Evolutionary conservation across 2,797 vertebrate species (phyloP).

Genomic region (Orientallactaga sibirica): DNA sequence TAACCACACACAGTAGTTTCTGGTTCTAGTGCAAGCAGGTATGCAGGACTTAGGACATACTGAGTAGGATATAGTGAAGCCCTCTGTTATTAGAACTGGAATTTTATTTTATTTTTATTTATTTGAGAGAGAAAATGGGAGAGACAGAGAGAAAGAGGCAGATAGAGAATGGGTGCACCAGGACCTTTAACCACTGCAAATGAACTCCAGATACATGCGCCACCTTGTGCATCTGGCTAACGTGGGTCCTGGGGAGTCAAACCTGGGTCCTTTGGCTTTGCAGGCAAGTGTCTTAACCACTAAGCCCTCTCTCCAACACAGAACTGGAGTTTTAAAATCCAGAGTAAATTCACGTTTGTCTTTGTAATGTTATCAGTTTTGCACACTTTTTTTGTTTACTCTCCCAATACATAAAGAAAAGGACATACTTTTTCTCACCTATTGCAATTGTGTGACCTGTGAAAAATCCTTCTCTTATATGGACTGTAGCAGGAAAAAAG

Average conservation of each 20-base stretch:
- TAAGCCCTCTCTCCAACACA: neutral
- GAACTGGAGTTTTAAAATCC: neutral
- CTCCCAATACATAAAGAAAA: constrained; percentile 51
- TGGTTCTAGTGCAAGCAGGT: neutral
- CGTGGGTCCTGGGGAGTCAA: no score
- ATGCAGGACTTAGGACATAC: neutral
- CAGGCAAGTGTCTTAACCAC: no score
- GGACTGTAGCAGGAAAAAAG: neutral
- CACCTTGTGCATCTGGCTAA: no score
- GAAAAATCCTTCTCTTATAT: constrained; percentile 3
- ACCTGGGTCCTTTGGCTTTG: no score
- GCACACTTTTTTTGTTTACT: constrained; percentile 2
- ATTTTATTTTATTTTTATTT: neutral
- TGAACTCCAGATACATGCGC: no score
- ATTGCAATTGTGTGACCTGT: neutral
- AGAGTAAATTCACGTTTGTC: neutral
- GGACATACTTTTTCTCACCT: neutral
- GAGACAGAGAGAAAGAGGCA: no score
- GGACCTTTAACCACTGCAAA: no score
- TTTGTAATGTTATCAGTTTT: constrained; percentile 8
- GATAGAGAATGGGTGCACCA: no score
- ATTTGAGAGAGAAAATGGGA: no score
- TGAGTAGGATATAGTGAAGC: neutral
- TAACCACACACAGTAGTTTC: accelerated
- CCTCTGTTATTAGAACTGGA: neutral